These are phyloP conservation scores for Drosophila biarmipes DNA, from an alignment of 1,140 invertebrate genomes.

Conservation along the genomic window DNA sequence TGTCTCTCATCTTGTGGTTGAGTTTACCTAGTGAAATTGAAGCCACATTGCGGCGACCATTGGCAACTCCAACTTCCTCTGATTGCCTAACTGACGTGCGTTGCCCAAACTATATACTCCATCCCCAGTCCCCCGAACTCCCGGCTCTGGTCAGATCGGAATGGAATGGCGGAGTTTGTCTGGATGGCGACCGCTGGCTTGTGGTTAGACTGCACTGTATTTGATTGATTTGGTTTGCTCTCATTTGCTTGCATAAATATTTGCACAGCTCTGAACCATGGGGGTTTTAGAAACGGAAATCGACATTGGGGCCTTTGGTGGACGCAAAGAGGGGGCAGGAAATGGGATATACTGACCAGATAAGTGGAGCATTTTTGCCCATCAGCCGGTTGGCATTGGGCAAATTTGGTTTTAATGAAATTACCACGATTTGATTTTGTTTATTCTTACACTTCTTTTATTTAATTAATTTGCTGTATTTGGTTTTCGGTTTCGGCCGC, in stretches of 20 bases:
- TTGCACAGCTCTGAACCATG: conserved; percentile 34
- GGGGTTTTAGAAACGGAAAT: conserved; percentile 14
- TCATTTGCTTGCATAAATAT: conserved; percentile 73
- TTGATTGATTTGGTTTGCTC: conserved; percentile 72
- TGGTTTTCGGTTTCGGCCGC: conserved; percentile 45
- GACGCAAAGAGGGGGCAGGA: background rate
- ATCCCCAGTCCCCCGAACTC: background rate
- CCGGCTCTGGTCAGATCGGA: background rate
- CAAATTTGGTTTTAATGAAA: conserved; percentile 62
- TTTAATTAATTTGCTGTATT: conserved; percentile 71
- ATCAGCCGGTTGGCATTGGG: conserved; percentile 1
- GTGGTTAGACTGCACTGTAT: conserved; percentile 62
- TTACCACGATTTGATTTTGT: conserved; percentile 67
- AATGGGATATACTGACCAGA: conserved; percentile 22
- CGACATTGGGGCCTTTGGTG: conserved; percentile 3
- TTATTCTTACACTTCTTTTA: conserved; percentile 69
- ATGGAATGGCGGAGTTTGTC: conserved; percentile 35
- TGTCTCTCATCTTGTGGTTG: conserved; percentile 57
- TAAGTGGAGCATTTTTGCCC: conserved; percentile 31
- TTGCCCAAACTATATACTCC: conserved; percentile 13
- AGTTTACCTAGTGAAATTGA: conserved; percentile 61
- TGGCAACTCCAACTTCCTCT: conserved; percentile 49
- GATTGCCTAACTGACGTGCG: conserved; percentile 48
- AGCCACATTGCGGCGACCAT: conserved; percentile 54
- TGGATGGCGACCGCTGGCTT: conserved; percentile 55